These are phyloP conservation scores for Diachasmimorpha longicaudata DNA, from an alignment of 1,140 invertebrate genomes.

Conservation along the genomic window DNA sequence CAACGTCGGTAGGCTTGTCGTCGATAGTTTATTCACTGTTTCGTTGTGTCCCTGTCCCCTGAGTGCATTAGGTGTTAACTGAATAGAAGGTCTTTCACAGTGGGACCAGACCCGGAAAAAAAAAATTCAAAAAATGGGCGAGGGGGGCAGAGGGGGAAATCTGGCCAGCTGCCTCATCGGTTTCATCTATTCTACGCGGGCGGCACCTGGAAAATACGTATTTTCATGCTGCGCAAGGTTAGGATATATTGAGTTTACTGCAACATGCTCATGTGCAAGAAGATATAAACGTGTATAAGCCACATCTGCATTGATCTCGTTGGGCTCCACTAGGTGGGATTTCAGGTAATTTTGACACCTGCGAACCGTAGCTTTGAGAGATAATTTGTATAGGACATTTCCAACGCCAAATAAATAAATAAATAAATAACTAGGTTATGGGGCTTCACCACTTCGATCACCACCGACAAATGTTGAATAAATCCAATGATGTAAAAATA, in stretches of 20 bases:
- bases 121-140: background rate
- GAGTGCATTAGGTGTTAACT: slow-evolving; percentile 46
- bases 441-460: background rate
- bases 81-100: slow-evolving; percentile 42
- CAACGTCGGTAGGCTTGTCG: slow-evolving; percentile 10
- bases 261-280: slow-evolving; percentile 17
- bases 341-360: slow-evolving; percentile 2
- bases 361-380: background rate
- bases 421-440: background rate
- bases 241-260: background rate
- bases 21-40: slow-evolving; percentile 29
- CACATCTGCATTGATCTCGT: slow-evolving; percentile 28
- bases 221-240: slow-evolving; percentile 41
- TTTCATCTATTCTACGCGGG: slow-evolving; percentile 39
- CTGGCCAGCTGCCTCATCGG: slow-evolving; percentile 39
- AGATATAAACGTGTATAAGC: background rate
- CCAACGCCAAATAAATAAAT: background rate
- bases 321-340: background rate
- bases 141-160: background rate
- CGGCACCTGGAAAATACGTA: slow-evolving; percentile 49
- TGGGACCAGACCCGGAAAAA: slow-evolving; percentile 30
- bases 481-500: background rate
- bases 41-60: slow-evolving; percentile 10
- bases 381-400: background rate
- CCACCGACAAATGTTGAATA: background rate